phyloP scores from a whole-genome alignment of 2,797 vertebrate species.

The Erpetoichthys calabaricus region DNA sequence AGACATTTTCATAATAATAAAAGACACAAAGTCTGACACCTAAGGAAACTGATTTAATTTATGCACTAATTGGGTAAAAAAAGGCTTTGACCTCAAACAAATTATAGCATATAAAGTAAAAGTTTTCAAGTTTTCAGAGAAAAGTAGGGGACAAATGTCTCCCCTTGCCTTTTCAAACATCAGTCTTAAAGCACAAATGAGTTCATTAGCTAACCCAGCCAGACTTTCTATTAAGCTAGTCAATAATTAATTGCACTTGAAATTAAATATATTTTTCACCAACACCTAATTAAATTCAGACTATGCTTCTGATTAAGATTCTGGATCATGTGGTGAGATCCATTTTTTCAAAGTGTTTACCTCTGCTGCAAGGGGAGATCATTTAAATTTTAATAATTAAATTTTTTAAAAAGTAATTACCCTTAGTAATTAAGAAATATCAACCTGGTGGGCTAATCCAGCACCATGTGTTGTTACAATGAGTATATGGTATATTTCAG shows the following conservation, averaged over 20 bases:
- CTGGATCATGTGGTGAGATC: slow-evolving; percentile 53
- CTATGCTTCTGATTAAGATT: slow-evolving; percentile 74
- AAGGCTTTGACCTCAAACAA: too few relatives aligned
- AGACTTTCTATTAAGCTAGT: slow-evolving; percentile 84
- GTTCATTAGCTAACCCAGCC: slow-evolving; percentile 89
- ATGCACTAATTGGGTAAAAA: too few relatives aligned
- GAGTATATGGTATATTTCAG: slow-evolving; percentile 17
- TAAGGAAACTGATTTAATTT: too few relatives aligned
- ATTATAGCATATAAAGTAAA: too few relatives aligned
- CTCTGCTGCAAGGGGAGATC: slow-evolving; percentile 46
- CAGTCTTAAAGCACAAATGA: slow-evolving; percentile 91
- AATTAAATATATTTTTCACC: slow-evolving; percentile 98
- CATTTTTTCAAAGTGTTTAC: slow-evolving; percentile 75
- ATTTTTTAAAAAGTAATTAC: slow-evolving; percentile 65
- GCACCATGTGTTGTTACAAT: slow-evolving; percentile 35
- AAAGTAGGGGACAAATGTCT: too few relatives aligned
- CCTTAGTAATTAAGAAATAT: slow-evolving; percentile 54
- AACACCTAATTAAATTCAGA: slow-evolving; percentile 92
- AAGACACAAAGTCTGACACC: too few relatives aligned
- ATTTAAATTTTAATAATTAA: slow-evolving; percentile 63
- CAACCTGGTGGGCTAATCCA: slow-evolving; percentile 41
- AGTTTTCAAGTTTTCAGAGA: too few relatives aligned
- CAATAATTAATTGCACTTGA: slow-evolving; percentile 97
- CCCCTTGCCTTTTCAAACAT: too few relatives aligned
- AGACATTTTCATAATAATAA: too few relatives aligned